A percentile compares a stretch with the other conserved stretches of the same genome.
These are phyloP conservation scores for Apotomis turbidana DNA, from an alignment of 2,888 invertebrate species.

Conservation along the genomic window DNA sequence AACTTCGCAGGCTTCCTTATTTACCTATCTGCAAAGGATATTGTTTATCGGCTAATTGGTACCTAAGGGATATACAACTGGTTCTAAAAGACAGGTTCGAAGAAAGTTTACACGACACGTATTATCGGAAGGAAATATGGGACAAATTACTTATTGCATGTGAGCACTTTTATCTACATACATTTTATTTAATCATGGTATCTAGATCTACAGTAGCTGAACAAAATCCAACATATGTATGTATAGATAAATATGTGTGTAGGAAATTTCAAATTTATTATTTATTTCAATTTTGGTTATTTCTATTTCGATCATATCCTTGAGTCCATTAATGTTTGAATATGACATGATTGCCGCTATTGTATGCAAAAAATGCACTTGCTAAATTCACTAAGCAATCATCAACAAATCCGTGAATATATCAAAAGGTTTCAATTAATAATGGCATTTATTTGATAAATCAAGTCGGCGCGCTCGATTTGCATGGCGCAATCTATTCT, in stretches of 20 bases:
- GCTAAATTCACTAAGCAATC: not conserved
- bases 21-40: constrained; percentile 27
- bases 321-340: too few species aligned
- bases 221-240: too few species aligned
- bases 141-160: not conserved
- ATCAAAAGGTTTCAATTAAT: constrained; percentile 14
- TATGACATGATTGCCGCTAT: not conserved
- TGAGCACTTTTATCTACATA: too few species aligned
- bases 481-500: constrained; percentile 21
- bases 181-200: too few species aligned
- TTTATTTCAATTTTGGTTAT: too few species aligned
- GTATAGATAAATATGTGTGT: too few species aligned
- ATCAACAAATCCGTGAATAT: not conserved
- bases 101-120: not conserved
- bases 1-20: constrained; percentile 27
- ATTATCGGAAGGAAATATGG: too few species aligned
- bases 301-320: too few species aligned
- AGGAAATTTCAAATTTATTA: too few species aligned
- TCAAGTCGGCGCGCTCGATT: not conserved
- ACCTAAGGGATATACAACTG: not conserved
- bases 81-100: not conserved
- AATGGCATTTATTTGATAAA: constrained; percentile 22
- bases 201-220: too few species aligned
- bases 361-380: not conserved
- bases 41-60: constrained; percentile 14